These are phyloP conservation scores for Phaetusa simplex DNA, from an alignment of 2,113 vertebrate genomes.

Conservation along the genomic window DNA sequence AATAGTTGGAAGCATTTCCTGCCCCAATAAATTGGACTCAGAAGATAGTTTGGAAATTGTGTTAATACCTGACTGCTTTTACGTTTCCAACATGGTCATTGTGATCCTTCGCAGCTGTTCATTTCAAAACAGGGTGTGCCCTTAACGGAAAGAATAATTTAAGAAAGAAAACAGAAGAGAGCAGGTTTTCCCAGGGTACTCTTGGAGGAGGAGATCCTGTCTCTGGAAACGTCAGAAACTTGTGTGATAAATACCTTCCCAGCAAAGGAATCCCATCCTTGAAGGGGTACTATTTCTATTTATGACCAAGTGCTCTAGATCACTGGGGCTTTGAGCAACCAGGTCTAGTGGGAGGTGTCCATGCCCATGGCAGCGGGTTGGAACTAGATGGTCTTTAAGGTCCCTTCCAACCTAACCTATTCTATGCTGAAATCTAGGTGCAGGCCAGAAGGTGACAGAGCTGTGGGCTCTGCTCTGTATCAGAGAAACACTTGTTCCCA, in stretches of 20 bases:
- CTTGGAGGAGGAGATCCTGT: background rate
- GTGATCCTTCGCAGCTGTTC: background rate
- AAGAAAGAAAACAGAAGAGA: background rate
- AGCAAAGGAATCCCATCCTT: background rate
- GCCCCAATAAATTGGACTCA: background rate
- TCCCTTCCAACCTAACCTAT: too few species aligned
- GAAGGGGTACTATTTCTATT: background rate
- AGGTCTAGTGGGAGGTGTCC: too few species aligned
- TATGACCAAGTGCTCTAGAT: background rate
- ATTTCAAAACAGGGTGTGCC: background rate
- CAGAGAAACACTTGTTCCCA: background rate
- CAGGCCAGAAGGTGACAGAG: background rate
- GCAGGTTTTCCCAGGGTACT: background rate
- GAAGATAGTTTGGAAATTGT: background rate
- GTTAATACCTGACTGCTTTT: background rate
- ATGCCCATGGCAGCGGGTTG: too few species aligned
- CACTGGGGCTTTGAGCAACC: too few species aligned
- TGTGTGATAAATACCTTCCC: background rate
- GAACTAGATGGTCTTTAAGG: too few species aligned
- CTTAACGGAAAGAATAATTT: background rate
- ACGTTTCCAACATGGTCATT: accelerated
- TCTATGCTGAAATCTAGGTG: background rate
- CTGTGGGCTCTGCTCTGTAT: background rate
- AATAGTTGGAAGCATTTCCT: background rate
- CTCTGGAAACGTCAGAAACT: background rate